Evolutionary conservation across 2,797 vertebrate species (phyloP).

Genomic region (Chrysocyon brachyurus): DNA sequence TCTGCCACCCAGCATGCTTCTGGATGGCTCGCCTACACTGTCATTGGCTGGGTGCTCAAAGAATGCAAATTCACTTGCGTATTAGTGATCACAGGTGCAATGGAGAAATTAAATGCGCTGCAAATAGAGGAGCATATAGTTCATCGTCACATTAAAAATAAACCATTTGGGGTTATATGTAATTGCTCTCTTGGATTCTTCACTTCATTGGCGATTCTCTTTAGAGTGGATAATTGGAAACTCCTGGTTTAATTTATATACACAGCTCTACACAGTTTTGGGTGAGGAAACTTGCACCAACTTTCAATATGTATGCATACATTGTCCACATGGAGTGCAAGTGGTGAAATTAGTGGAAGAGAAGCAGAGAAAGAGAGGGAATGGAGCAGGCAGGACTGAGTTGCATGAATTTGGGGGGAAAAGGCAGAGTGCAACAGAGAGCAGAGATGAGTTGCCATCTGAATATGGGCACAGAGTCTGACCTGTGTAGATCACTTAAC

Average conservation of each 20-base stretch:
- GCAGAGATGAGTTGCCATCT: neutral
- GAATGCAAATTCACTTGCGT: slow-evolving; percentile 52
- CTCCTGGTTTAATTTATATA: slow-evolving; percentile 54
- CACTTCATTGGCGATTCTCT: slow-evolving; percentile 31
- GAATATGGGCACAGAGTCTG: rapidly evolving
- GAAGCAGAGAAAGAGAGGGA: neutral
- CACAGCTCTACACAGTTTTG: neutral
- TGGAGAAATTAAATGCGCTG: slow-evolving; percentile 52
- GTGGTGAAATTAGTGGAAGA: neutral
- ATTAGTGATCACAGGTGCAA: neutral
- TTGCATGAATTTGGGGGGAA: neutral
- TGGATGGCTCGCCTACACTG: neutral
- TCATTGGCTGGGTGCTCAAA: slow-evolving; percentile 15
- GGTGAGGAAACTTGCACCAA: slow-evolving; percentile 51
- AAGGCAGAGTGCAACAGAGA: neutral
- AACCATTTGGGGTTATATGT: slow-evolving; percentile 46
- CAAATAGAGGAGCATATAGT: neutral
- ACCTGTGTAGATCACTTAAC: neutral
- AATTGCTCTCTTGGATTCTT: slow-evolving; percentile 56
- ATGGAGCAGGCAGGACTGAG: neutral
- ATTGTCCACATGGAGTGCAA: neutral
- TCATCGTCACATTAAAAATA: slow-evolving; percentile 58
- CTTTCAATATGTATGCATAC: neutral
- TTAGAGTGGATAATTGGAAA: slow-evolving; percentile 56
- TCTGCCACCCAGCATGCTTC: slow-evolving; percentile 43